Evolutionary conservation across 2,113 vertebrate genomes (phyloP), one percentile per base, ranked within the genome.

Genomic region (Xiphorhynchus elegans): DNA sequence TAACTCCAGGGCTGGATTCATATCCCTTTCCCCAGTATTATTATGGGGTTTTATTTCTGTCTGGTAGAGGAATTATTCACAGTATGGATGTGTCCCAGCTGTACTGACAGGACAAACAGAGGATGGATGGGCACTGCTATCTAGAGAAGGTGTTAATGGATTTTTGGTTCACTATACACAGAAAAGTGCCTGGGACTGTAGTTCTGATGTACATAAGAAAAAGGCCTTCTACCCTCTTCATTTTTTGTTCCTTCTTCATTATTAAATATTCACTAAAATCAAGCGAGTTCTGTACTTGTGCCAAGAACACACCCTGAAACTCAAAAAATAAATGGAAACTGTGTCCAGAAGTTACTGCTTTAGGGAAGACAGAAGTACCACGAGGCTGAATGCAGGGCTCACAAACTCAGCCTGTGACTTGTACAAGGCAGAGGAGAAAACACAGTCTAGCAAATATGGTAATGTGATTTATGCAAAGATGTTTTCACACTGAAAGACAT

Each of bases 391-490:
- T 8, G 16, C 17, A 68, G 26, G 8, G 28, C 63, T 90, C 31
- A 73, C 25, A 73, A 44, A 68, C 77, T 72, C 80, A 47, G 28
- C 13, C 76, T 23, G 3, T 63, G 78, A 84, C 33, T 69, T 77
- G 37, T 25, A 91, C 33, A 92, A 82, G 95, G 74, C 28, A 86
- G 28, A 84, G 47, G 33, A 88, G 69, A 84, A 78, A 93, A 84
- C 47, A 82, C 10, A 76, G 64, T 70, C 59, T 81, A 86, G 82
- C 23, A 96, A 93, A 89, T 81, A 93, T 47, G 58, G 37, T 63
- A 93, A 56, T 85, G 72, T 68, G 56, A 89, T 90, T 95, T 92
- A 84, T 80, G 90, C 69, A 37, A 40, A 82, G n/a, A 74, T 31
- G 9, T 80, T 96, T 89, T 86, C 55, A 28, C n/a, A 47, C 14